Conservation (phyloP, 2,797 vertebrate genomes). For the Callimico goeldii region DNA sequence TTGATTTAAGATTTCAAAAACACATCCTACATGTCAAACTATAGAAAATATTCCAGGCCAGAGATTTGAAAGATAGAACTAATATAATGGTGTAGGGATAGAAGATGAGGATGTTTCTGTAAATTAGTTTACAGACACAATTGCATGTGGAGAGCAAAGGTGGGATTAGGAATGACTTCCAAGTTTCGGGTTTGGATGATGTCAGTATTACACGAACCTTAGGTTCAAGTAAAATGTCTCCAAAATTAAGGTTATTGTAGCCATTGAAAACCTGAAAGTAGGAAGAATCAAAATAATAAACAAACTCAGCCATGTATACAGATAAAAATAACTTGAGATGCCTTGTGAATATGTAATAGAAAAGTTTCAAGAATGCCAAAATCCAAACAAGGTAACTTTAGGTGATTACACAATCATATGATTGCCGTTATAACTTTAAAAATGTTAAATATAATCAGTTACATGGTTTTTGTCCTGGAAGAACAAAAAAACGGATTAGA, state of each 20-base stretch:
- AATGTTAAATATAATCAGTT: neutral
- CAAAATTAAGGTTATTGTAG: neutral
- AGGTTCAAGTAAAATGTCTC: conserved; percentile 26
- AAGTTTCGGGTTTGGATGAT: neutral
- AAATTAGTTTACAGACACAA: neutral
- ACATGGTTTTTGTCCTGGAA: neutral
- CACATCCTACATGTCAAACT: neutral
- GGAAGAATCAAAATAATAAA: conserved; percentile 24
- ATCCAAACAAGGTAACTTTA: conserved; percentile 2
- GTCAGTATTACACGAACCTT: neutral
- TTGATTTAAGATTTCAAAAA: conserved; percentile 18
- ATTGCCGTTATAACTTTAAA: neutral
- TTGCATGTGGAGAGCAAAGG: neutral
- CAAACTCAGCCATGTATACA: neutral
- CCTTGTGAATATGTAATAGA: neutral
- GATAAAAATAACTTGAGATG: neutral
- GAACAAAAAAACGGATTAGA: neutral
- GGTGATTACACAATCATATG: neutral
- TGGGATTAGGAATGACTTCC: neutral
- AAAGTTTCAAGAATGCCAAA: conserved; percentile 13
- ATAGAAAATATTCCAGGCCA: neutral
- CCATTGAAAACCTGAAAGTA: neutral
- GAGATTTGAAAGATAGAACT: neutral
- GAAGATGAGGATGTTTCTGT: neutral
- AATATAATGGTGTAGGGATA: neutral